phyloP scores from a whole-genome alignment of 2,113 vertebrate species.

The Polypterus senegalus region DNA sequence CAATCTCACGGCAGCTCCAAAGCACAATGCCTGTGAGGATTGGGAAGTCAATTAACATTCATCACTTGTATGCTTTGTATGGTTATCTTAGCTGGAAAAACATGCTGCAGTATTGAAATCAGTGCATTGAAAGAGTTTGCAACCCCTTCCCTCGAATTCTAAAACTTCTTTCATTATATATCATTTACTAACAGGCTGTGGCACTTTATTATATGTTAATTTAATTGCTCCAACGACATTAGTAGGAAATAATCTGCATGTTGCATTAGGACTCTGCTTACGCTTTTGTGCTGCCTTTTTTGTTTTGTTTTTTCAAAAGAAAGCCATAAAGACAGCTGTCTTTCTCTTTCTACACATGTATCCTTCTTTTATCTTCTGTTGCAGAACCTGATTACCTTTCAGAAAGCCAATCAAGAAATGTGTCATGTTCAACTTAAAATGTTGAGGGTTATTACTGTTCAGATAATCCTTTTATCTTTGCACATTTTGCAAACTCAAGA shows the following conservation, averaged over 20 bases:
- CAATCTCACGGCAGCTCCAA: neutral
- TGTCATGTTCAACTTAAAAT: constrained; percentile 45
- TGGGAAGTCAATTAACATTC: too few relatives aligned
- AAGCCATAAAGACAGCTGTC: constrained; percentile 17
- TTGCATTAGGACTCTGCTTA: constrained; percentile 17
- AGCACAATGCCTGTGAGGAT: too few relatives aligned
- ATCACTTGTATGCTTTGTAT: neutral
- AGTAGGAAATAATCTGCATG: constrained; percentile 20
- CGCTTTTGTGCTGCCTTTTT: neutral
- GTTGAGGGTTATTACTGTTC: constrained; percentile 23
- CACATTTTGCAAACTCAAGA: constrained; percentile 21
- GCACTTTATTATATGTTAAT: too few relatives aligned
- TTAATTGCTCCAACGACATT: too few relatives aligned
- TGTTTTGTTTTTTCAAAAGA: neutral
- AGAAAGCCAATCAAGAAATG: constrained; percentile 58
- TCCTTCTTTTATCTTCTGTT: constrained; percentile 66
- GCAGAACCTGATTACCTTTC: constrained; percentile 61
- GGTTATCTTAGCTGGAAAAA: neutral
- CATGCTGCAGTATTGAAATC: neutral
- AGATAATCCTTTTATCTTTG: constrained; percentile 23
- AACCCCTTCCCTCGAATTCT: too few relatives aligned
- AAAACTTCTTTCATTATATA: too few relatives aligned
- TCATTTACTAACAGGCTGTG: too few relatives aligned
- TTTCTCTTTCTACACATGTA: constrained; percentile 36
- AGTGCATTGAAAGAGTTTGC: too few relatives aligned